Conservation (phyloP, 2,888 invertebrate species). For the Uloborus plumipes region DNA sequence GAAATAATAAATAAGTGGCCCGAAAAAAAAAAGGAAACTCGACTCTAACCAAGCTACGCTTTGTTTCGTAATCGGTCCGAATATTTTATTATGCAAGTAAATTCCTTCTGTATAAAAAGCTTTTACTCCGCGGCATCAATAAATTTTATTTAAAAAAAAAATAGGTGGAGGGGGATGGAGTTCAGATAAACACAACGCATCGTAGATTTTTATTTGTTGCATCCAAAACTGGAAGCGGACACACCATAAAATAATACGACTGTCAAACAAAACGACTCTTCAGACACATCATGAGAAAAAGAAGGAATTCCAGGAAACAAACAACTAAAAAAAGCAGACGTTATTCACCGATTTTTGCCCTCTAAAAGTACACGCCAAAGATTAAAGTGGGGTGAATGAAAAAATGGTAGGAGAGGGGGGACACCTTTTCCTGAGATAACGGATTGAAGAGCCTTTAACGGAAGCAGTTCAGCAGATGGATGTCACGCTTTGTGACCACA, state of each 20-base stretch:
- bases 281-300: conserved; percentile 20
- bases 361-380: conserved; percentile 41
- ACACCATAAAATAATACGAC: too few species aligned
- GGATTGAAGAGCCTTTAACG: conserved; percentile 55
- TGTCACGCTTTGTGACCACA: conserved; percentile 56
- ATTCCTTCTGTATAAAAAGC: not conserved
- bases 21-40: too few species aligned
- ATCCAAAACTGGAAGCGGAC: too few species aligned
- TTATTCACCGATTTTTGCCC: conserved; percentile 44
- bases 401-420: conserved; percentile 6
- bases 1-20: too few species aligned
- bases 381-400: conserved; percentile 30
- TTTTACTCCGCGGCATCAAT: not conserved
- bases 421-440: conserved; percentile 34
- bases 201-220: too few species aligned
- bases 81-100: too few species aligned
- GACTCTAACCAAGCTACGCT: too few species aligned
- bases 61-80: too few species aligned
- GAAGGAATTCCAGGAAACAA: conserved; percentile 9
- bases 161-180: not conserved
- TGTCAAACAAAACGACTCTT: conserved; percentile 6
- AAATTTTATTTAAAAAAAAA: conserved; percentile 15
- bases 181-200: not conserved
- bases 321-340: conserved; percentile 15
- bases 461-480: conserved; percentile 57